Percentiles rank a stretch among this genome's conserved stretches.
Evolutionary conservation across 53 echinoderm and acorn worm genomes (phyloP).

Genomic region (Echinarachnius parma): DNA sequence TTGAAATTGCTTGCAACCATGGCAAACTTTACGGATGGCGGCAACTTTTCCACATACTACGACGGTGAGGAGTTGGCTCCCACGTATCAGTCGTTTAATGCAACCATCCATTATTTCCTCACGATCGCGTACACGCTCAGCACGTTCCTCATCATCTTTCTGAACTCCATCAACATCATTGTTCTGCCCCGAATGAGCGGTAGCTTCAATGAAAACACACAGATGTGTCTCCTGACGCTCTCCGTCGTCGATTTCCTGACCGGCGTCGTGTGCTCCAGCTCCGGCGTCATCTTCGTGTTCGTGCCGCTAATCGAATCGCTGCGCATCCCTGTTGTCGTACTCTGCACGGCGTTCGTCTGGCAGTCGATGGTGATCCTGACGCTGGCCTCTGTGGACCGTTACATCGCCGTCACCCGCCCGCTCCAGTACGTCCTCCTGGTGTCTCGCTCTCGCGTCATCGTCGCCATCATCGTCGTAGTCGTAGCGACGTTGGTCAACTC

Average conservation of each 20-base stretch:
- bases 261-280: constrained; percentile 22
- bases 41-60: too few relatives aligned
- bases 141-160: background rate
- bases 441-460: constrained; percentile 7
- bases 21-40: too few relatives aligned
- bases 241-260: constrained; percentile 11
- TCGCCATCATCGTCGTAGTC: background rate
- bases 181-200: constrained; percentile 6
- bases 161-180: constrained; percentile 7
- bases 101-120: too few relatives aligned
- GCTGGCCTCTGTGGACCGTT: constrained; percentile 23
- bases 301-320: background rate
- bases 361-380: constrained; percentile 30
- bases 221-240: constrained; percentile 11
- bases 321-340: background rate
- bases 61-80: too few relatives aligned
- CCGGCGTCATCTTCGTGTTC: constrained; percentile 7
- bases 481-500: background rate
- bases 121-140: constrained; percentile 6
- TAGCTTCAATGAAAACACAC: constrained; percentile 27
- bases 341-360: constrained; percentile 39
- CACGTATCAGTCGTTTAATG: too few relatives aligned
- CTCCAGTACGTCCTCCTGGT: background rate
- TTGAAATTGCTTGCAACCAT: too few relatives aligned
- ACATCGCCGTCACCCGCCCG: constrained; percentile 32